Evolutionary conservation across 1,140 invertebrate species (phyloP), one percentile per base, ranked within the genome.

Genomic region (Polypedilum pembai): DNA sequence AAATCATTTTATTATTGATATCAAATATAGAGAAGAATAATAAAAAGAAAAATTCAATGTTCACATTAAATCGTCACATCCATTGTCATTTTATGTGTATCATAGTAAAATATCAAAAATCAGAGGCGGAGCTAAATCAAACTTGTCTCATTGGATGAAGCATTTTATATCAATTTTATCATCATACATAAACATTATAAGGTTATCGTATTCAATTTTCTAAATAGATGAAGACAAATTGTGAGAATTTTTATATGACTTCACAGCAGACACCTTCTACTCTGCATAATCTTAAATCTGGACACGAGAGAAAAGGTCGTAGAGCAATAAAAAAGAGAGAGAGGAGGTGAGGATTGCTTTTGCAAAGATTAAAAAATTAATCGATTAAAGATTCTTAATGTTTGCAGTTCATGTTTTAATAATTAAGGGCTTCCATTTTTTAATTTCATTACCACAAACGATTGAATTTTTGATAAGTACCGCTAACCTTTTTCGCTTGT

Each of bases 341-440:
- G 12, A n/a, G 45, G 45, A 56, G 45, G 45, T 15, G 45, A 56
- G 45, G 45, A 33, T 56, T 56, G 45, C 45, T 56, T 56, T 56
- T n/a, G n/a, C 45, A 56, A 56, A 56, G 45, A 56, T 56, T 56
- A 56, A 56, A 56, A 56, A 56, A 56, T 56, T 56, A 56, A 56
- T 56, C 45, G 45, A 56, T 56, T 56, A 56, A n/a, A n/a, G 45
- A 56, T 56, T 56, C 45, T 56, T 56, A 56, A 56, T 56, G 45
- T 56, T 56, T 56, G 45, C n/a, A 56, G n/a, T 56, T 56, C 45
- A 56, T 56, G 45, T 56, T 56, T 56, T 56, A 56, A 56, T 56
- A 56, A 56, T 56, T 56, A 56, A 56, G 45, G 12, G 45, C 45
- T 56, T 56, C 45, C 45, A 56, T 56, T 56, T 56, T 56, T 56